Base-by-base conservation (phyloP, 2,888 invertebrate genomes). In the Unio delphinus region DNA sequence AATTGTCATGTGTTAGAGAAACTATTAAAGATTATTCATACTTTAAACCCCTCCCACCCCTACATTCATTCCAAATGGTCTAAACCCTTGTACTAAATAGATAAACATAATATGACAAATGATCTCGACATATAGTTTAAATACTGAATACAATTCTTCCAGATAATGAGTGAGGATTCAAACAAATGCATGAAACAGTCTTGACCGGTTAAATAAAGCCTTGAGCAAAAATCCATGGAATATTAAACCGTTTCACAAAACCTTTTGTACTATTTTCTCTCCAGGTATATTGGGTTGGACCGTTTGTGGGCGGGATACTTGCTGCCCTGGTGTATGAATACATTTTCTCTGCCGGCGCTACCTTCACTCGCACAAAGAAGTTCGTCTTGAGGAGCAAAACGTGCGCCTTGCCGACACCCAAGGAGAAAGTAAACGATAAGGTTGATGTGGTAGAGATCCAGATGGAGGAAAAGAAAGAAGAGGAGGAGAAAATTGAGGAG, bases 241-340 rank as follows among this genome's bases (percentile, higher is more conserved):
- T 45, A 45, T 45, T 45, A 45, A 45, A 45, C 45, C 45, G 45
- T 45, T 45, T 45, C 45, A 45, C 11, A 45, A 58, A 23, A 23
- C 18, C 11, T 26, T 8, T 26, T n/a, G 26, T 1, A 58, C 20
- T 55, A 54, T 7, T 67, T 20, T 63, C 26, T 28, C 75, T 79
- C 45, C 70, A 84, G 84, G 81, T 84, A 4, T 84, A 81, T 76
- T 84, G 84, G 84, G 79, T 84, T 18, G 84, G 84, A 20, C 84
- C 84, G 30, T 62, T 82, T 63, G 74, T 80, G 11, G 84, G 84
- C 7, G 83, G 80, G 8, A 67, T 81, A 7, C 67, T 81, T 4
- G 84, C 84, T 15, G 83, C 81, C 28, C 67, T 84, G 1, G 65
- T 84, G 60, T 84, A 84, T 68, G 83, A 82, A 67, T 84, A 80